These are phyloP conservation scores for Hippasteria phrygiana DNA, from an alignment of 53 echinoderm and acorn worm species.

Conservation along the genomic window DNA sequence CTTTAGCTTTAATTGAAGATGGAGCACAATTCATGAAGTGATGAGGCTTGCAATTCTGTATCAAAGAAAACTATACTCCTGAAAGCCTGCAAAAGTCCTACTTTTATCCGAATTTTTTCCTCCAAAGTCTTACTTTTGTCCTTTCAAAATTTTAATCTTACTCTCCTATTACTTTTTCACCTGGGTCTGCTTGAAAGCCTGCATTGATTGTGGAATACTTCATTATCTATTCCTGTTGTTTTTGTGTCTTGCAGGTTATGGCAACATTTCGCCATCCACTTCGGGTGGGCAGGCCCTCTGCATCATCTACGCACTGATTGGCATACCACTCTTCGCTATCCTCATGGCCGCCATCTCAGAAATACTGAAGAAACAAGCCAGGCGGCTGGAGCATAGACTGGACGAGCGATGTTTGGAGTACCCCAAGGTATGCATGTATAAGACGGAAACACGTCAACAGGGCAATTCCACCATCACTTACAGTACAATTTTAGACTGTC, in stretches of 20 bases:
- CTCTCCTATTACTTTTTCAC: too few relatives aligned
- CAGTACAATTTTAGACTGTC: too few relatives aligned
- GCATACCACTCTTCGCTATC: constrained; percentile 82
- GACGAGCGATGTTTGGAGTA: constrained; percentile 1
- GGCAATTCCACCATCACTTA: too few relatives aligned
- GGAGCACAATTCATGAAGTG: too few relatives aligned
- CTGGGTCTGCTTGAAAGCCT: too few relatives aligned
- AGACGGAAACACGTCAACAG: background rate
- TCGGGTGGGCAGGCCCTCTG: constrained; percentile 69
- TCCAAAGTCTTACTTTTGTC: too few relatives aligned
- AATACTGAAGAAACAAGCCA: constrained; percentile 28
- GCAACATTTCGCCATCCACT: constrained; percentile 77
- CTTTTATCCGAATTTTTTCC: too few relatives aligned
- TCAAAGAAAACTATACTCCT: too few relatives aligned
- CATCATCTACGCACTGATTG: constrained; percentile 80
- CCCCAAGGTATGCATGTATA: constrained; percentile 30
- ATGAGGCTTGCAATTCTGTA: too few relatives aligned
- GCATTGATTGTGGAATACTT: background rate
- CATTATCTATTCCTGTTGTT: background rate
- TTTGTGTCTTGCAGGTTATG: constrained; percentile 70
- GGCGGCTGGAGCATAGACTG: background rate
- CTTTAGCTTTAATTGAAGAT: too few relatives aligned
- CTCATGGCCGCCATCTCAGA: constrained; percentile 74
- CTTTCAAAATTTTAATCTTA: too few relatives aligned
- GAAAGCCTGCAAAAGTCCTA: too few relatives aligned